These are phyloP conservation scores for Zophobas morio DNA, from an alignment of 1,140 invertebrate species.

Conservation along the genomic window DNA sequence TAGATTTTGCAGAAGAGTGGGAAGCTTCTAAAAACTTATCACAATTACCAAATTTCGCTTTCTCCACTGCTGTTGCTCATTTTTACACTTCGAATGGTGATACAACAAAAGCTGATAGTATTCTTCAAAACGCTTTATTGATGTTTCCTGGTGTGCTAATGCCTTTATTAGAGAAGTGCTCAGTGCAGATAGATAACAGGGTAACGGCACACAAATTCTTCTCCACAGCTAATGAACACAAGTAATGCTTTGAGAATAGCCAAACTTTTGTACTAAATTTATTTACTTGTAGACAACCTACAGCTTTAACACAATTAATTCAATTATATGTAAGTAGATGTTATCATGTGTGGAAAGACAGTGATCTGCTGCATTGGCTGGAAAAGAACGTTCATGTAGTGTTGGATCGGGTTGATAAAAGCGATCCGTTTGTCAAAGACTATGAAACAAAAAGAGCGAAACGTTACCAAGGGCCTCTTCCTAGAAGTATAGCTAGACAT, in stretches of 20 bases:
- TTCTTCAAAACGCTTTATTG: constrained; percentile 83
- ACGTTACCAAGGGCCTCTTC: constrained; percentile 77
- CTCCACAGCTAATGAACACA: constrained; percentile 55
- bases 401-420: constrained; percentile 75
- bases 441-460: constrained; percentile 75
- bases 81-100: constrained; percentile 71
- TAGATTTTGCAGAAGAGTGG: constrained; percentile 80
- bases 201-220: constrained; percentile 73
- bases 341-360: constrained; percentile 85
- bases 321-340: constrained; percentile 82
- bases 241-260: constrained; percentile 53
- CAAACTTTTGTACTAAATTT: background rate
- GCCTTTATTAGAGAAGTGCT: constrained; percentile 84
- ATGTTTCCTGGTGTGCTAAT: constrained; percentile 87
- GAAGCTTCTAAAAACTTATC: constrained; percentile 79
- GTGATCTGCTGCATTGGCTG: constrained; percentile 83
- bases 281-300: constrained; percentile 71
- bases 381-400: constrained; percentile 80
- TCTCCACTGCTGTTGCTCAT: constrained; percentile 85
- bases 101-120: constrained; percentile 72
- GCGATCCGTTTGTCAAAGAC: constrained; percentile 77
- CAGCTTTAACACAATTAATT: constrained; percentile 80
- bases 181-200: constrained; percentile 78
- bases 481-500: constrained; percentile 83
- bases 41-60: constrained; percentile 91